phyloP scores from a whole-genome alignment of 2,113 vertebrate species.

The Telmatochromis bifrenatus region DNA sequence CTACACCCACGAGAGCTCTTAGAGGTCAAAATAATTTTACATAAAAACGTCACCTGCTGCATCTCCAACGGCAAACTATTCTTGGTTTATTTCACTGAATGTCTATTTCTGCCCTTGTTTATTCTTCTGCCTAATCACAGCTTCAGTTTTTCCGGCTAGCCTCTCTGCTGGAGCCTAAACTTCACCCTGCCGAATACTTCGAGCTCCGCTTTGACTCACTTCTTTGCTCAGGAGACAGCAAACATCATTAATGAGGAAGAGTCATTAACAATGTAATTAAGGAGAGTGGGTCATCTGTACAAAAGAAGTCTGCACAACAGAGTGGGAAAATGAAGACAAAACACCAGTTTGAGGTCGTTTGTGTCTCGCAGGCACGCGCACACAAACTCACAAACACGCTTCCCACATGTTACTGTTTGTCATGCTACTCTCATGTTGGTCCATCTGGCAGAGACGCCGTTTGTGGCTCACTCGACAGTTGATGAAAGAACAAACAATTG shows the following conservation, averaged over 20 bases:
- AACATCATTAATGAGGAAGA: conserved; percentile 56
- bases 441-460: background rate
- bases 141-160: background rate
- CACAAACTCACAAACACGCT: background rate
- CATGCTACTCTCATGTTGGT: background rate
- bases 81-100: background rate
- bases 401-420: background rate
- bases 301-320: background rate
- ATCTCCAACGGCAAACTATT: background rate
- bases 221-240: conserved; percentile 48
- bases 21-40: background rate
- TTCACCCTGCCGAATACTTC: background rate
- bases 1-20: background rate
- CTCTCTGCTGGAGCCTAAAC: background rate
- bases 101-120: background rate
- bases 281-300: conserved; percentile 35
- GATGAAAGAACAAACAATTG: conserved; percentile 50
- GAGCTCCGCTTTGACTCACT: background rate
- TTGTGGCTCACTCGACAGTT: conserved; percentile 7
- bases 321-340: conserved; percentile 11
- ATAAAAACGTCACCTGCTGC: background rate
- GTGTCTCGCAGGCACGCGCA: background rate
- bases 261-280: conserved; percentile 65
- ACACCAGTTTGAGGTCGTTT: conserved; percentile 1
- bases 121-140: background rate